phyloP scores from a whole-genome alignment of 2,888 invertebrate species.

The Heliconius ismenius region DNA sequence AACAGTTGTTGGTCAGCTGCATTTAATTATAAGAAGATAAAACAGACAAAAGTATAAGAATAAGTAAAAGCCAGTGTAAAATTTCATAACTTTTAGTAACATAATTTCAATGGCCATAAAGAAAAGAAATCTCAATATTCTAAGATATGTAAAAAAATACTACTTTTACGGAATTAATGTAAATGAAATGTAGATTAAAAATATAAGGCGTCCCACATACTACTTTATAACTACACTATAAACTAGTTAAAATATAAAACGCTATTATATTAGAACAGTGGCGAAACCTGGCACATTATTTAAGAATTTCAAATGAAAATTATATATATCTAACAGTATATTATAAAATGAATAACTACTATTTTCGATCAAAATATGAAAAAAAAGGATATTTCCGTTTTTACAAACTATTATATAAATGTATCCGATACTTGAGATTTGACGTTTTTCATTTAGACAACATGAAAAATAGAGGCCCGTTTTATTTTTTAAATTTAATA shows the following conservation, averaged over 20 bases:
- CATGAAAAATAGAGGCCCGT: slow-evolving; percentile 35
- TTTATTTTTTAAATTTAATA: not conserved
- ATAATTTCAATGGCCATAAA: not conserved
- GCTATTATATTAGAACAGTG: slow-evolving; percentile 27
- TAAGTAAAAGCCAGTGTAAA: slow-evolving; percentile 6
- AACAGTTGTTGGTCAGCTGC: not conserved
- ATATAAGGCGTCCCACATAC: slow-evolving; percentile 13
- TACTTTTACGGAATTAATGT: not conserved
- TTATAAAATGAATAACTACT: not conserved
- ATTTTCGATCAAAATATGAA: not conserved
- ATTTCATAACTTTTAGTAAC: not conserved
- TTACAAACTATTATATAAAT: slow-evolving; percentile 23
- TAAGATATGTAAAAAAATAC: not conserved
- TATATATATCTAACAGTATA: slow-evolving; percentile 4
- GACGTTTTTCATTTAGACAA: slow-evolving; percentile 43
- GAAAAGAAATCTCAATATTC: not conserved
- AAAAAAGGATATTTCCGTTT: slow-evolving; percentile 16
- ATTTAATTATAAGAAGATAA: not conserved
- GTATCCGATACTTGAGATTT: slow-evolving; percentile 36
- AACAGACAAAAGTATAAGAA: not conserved
- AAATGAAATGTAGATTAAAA: slow-evolving; percentile 3
- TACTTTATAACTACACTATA: slow-evolving; percentile 17
- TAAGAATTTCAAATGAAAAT: slow-evolving; percentile 27
- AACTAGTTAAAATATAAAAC: slow-evolving; percentile 28
- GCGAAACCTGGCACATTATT: slow-evolving; percentile 34